Conservation (phyloP, 2,888 invertebrate species). For the Chironomus riparius region DNA sequence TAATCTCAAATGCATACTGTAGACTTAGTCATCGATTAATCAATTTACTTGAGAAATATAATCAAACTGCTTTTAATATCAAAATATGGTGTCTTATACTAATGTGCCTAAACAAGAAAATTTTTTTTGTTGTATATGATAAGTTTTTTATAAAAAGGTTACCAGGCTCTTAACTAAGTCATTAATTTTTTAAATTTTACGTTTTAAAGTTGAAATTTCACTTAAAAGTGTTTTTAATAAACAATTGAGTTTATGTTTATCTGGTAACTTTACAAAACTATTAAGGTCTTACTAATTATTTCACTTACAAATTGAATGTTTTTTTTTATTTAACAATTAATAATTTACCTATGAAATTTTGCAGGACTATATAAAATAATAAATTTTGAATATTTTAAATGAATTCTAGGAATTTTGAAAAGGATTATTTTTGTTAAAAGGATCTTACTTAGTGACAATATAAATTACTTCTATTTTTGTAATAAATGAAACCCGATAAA, state of each 20-base stretch:
- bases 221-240: not conserved
- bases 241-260: no score
- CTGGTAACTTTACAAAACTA: not conserved
- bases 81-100: not conserved
- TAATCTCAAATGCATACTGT: no score
- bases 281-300: no score
- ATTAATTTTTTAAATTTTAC: conserved; percentile 6
- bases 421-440: no score
- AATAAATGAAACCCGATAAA: not conserved
- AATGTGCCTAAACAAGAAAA: not conserved
- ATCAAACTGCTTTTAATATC: not conserved
- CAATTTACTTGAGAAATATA: not conserved
- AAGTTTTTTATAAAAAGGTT: not conserved
- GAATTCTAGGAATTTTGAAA: no score
- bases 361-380: no score
- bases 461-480: not conserved
- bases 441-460: no score
- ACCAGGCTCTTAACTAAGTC: conserved; percentile 24
- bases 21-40: not conserved
- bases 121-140: not conserved
- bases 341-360: no score
- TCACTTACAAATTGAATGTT: no score
- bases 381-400: no score
- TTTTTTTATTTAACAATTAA: no score
- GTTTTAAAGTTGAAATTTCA: not conserved